Evolutionary conservation across 2,888 invertebrate species (phyloP).

Genomic region (Meghimatium bilineatum): DNA sequence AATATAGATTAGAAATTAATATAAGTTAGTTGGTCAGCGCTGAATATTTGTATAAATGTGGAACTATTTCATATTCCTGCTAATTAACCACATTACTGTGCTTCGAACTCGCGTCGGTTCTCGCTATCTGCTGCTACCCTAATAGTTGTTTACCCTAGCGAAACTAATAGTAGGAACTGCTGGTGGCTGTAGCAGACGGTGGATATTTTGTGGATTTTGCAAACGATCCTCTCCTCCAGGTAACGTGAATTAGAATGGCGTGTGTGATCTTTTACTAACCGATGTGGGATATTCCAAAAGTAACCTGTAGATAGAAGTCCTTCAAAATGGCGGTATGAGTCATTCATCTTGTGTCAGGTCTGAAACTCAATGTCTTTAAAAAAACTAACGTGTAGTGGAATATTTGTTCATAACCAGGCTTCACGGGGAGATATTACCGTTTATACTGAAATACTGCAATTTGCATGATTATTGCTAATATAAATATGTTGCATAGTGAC

Average conservation of each 20-base stretch:
- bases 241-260: constrained; percentile 32
- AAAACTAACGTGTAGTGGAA: neutral
- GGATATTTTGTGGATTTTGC: constrained; percentile 40
- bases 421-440: too few relatives aligned
- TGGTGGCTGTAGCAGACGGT: constrained; percentile 37
- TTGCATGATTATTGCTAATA: too few relatives aligned
- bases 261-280: constrained; percentile 36
- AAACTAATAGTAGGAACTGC: constrained; percentile 22
- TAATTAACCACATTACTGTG: constrained; percentile 28
- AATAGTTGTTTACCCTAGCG: constrained; percentile 35
- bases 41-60: neutral
- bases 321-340: constrained; percentile 45
- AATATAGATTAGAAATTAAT: neutral
- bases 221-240: constrained; percentile 45
- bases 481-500: neutral
- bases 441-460: too few relatives aligned
- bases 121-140: constrained; percentile 40
- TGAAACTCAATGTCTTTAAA: neutral
- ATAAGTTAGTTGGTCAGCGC: neutral
- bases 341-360: constrained; percentile 12
- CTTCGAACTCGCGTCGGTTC: constrained; percentile 39
- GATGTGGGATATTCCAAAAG: constrained; percentile 33
- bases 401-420: constrained; percentile 6
- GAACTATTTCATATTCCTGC: constrained; percentile 41
- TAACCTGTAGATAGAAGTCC: neutral